Base-by-base conservation (phyloP, 2,888 invertebrate genomes). In the Callosobruchus maculatus region DNA sequence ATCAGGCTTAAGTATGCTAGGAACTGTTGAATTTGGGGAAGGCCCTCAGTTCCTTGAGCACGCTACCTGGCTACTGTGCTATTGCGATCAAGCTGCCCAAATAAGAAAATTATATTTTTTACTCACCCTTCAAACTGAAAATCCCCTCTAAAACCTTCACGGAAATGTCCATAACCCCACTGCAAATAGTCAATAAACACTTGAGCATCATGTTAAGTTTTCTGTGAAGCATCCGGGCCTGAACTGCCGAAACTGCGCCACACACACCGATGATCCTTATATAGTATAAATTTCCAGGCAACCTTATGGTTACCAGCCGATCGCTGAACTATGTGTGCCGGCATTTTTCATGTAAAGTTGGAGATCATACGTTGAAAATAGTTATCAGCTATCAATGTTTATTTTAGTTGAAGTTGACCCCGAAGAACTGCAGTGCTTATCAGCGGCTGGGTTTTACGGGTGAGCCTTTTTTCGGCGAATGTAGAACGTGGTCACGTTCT, bases 121-220 rank as follows among this genome's bases (percentile, higher is more conserved):
- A 71, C 71, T 71, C 20, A 71, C 71, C 30, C 30, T 7, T 71
- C 0, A 71, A 21, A 18, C 21, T 30, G 18, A 71, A 18, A 26
- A 71, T 26, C 13, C 20, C 5, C 20, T 26, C 20, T 18, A 49
- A 26, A 1, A 71, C 21, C 31, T 71, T 71, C 30, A 71, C 26
- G 2, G 71, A 22, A 26, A 71, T 31, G 20, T 71, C 71, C 71
- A 71, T 31, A 22, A 71, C 22, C 22, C 71, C 71, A 31, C 26
- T 22, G 20, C 71, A 71, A 7, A 31, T 31, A 22, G 71, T 71
- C 22, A 71, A 22, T 18, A 71, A 31, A n/a, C 71, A 68, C 22
- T 68, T 22, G 22, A 68, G 4, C 21, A 68, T 22, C 68, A 68
- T 49, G 9, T 49, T 49, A 49, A 18, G 13, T 49, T 1, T 13